phyloP scores from a whole-genome alignment of 1,140 invertebrate genomes.

The Drosophila kurseongensis region DNA sequence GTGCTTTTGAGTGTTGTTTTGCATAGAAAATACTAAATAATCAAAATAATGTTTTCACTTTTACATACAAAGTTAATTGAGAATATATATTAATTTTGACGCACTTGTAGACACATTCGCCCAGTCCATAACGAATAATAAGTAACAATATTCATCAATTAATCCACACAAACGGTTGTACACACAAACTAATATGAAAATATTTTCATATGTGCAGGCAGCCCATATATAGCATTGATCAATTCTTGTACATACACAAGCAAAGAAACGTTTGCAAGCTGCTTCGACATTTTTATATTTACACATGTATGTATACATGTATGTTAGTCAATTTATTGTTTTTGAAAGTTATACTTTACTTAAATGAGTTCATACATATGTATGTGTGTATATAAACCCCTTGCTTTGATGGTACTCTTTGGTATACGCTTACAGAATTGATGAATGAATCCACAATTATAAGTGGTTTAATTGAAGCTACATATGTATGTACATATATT shows the following conservation, averaged over 20 bases:
- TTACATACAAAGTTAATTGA: neutral
- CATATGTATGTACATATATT: no score
- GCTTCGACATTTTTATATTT: no score
- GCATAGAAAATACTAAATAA: neutral
- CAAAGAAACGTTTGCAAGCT: no score
- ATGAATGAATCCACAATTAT: no score
- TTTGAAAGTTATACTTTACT: no score
- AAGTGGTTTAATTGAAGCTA: no score
- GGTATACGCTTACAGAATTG: no score
- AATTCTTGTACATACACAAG: neutral
- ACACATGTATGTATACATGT: no score
- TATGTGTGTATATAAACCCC: no score
- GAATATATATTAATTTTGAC: neutral
- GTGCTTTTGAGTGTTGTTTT: neutral
- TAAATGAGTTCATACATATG: no score
- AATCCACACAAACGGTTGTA: neutral
- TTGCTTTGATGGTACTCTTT: no score
- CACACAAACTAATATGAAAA: neutral
- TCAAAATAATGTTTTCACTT: neutral
- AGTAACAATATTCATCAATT: constrained; percentile 12
- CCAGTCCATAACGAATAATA: constrained; percentile 1
- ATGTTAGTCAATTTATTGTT: no score
- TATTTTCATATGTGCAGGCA: neutral
- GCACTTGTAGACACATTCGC: constrained; percentile 1
- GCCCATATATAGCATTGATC: constrained; percentile 1